Percentiles rank a stretch among this genome's conserved stretches.
These are phyloP conservation scores for Drosophila imparisetae DNA, from an alignment of 2,888 invertebrate genomes.

Conservation along the genomic window DNA sequence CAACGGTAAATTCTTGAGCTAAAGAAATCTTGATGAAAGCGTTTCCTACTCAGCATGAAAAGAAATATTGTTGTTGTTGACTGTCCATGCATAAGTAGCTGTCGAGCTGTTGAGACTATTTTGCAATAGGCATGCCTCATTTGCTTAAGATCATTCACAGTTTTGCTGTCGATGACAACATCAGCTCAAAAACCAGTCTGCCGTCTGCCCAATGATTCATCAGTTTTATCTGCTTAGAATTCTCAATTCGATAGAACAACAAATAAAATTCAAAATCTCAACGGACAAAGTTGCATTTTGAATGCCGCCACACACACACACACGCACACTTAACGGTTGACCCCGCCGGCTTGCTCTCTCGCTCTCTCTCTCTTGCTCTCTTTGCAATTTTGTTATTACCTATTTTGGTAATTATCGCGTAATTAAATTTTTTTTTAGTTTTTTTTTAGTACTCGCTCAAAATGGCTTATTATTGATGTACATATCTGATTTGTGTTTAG, in stretches of 20 bases:
- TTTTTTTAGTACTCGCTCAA: constrained; percentile 36
- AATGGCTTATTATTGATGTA: constrained; percentile 46
- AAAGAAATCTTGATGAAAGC: constrained; percentile 79
- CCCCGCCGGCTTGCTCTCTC: constrained; percentile 30
- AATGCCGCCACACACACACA: constrained; percentile 35
- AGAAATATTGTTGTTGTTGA: constrained; percentile 52
- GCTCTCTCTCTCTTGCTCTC: constrained; percentile 7
- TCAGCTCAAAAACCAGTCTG: constrained; percentile 52
- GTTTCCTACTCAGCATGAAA: constrained; percentile 70
- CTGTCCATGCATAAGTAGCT: constrained; percentile 29
- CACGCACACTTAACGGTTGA: constrained; percentile 16
- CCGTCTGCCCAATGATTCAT: constrained; percentile 49
- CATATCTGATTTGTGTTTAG: constrained; percentile 57
- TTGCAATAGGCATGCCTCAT: constrained; percentile 43
- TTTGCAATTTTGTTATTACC: constrained; percentile 38
- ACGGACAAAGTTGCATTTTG: constrained; percentile 47
- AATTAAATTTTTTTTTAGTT: constrained; percentile 8
- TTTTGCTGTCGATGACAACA: constrained; percentile 47
- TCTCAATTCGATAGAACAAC: constrained; percentile 4
- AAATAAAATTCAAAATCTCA: constrained; percentile 39
- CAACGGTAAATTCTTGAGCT: constrained; percentile 70
- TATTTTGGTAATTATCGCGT: constrained; percentile 73
- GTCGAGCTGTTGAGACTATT: constrained; percentile 36
- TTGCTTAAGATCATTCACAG: constrained; percentile 53
- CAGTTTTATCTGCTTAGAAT: constrained; percentile 30